These are phyloP conservation scores for Coenonympha arcania DNA, from an alignment of 2,888 invertebrate species.

Conservation along the genomic window DNA sequence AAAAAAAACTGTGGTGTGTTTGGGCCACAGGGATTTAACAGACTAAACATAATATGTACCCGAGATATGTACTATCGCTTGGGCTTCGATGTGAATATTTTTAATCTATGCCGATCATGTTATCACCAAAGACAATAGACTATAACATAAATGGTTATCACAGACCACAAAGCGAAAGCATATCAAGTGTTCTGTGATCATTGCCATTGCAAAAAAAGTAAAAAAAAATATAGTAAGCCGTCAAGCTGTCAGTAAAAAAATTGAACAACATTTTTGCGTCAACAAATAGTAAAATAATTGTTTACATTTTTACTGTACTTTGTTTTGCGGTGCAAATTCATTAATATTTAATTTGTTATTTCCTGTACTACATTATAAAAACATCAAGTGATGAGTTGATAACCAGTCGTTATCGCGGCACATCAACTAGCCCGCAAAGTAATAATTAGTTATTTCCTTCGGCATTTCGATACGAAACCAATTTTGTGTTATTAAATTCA, in stretches of 20 bases:
- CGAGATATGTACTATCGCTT: too few species aligned
- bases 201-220: too few species aligned
- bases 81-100: too few species aligned
- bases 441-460: slow-evolving; percentile 15
- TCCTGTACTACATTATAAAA: neutral
- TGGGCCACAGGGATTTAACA: too few species aligned
- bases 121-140: too few species aligned
- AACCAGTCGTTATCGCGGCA: neutral
- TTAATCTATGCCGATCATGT: too few species aligned
- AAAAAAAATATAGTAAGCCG: too few species aligned
- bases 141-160: too few species aligned
- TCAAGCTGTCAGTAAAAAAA: neutral
- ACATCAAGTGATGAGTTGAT: neutral
- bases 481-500: slow-evolving; percentile 4
- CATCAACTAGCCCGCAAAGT: neutral
- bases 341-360: neutral
- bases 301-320: neutral
- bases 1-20: too few species aligned
- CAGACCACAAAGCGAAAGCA: too few species aligned
- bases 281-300: slow-evolving; percentile 1
- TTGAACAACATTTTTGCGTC: neutral
- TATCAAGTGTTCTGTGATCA: too few species aligned
- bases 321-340: neutral
- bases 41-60: too few species aligned
- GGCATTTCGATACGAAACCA: slow-evolving; percentile 5